Evolutionary conservation across 2,113 vertebrate genomes (phyloP), one percentile per base, ranked within the genome.

Genomic region (Catharus bicknelli): DNA sequence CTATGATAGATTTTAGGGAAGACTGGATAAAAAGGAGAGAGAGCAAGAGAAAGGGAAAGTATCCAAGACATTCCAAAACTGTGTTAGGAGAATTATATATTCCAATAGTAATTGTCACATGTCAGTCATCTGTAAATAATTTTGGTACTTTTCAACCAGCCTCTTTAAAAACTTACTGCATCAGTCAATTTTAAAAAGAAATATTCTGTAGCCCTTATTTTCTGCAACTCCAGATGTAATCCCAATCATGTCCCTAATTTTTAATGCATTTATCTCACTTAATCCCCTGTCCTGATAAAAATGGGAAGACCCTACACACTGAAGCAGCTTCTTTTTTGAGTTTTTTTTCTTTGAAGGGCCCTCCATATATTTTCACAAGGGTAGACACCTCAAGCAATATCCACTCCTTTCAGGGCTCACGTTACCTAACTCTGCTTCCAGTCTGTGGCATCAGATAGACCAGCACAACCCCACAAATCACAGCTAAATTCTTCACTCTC

Each of bases 371-470:
- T 27, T 72, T 55, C 15, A 38, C 34, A 54, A 34, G 30, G 34
- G 9, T 16, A 26, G 42, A 38, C 25, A 54, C 38, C 40, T 67
- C 27, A 45, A 20, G 34, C 43, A 51, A 5, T 51, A 80, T 42
- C 6, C 26, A 40, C 27, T 26, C 21, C 36, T 61, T 82, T 73
- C 62, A 92, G 50, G 43, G 38, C 19, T 47, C 61, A 13, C 62
- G 85, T 75, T 51, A 66, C 54, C 5, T 77, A 64, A 62, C 7
- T 30, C 38, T 67, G 4, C 25, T 78, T 82, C 32, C 15, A 45
- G 0, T 66, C 43, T 62, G 0, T 13, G 7, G 26, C 32, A 66
- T 69, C 55, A 66, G 42, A 11, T 8, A 61, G 2, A 69, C 6
- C 59, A 95, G 47, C 58, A 48, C 36, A 69, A 7, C 26, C 54